These are phyloP conservation scores for Lasioglossum morio DNA, from an alignment of 2,888 invertebrate species.

Conservation along the genomic window DNA sequence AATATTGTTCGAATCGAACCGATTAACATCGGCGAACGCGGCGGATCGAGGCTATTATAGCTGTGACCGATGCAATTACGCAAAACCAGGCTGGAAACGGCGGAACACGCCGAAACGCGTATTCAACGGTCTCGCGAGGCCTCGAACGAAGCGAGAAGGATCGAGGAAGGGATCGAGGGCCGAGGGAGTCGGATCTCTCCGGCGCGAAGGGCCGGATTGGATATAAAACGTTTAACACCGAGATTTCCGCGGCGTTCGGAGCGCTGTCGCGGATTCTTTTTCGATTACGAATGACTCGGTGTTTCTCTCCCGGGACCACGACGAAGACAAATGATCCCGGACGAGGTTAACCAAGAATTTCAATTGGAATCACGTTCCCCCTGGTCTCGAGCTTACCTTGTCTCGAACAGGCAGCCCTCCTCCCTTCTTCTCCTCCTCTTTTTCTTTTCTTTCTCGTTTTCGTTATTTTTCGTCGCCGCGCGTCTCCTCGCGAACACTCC, in stretches of 20 bases:
- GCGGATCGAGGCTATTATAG: background rate
- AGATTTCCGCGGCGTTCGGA: constrained; percentile 47
- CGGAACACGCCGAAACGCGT: background rate
- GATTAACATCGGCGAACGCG: constrained; percentile 2
- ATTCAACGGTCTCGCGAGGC: background rate
- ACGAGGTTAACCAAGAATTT: constrained; percentile 64
- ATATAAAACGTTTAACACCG: constrained; percentile 52
- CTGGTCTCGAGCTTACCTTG: constrained; percentile 63
- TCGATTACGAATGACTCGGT: constrained; percentile 66
- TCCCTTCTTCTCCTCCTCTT: constrained; percentile 11
- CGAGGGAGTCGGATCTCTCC: background rate
- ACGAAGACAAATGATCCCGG: constrained; percentile 68
- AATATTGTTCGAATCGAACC: constrained; percentile 15
- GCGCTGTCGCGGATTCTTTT: constrained; percentile 46
- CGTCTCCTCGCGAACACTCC: constrained; percentile 36
- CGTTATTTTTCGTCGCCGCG: constrained; percentile 12
- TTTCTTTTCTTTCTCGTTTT: background rate
- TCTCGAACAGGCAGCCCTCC: constrained; percentile 56
- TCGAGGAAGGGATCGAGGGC: background rate
- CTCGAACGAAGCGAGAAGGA: background rate
- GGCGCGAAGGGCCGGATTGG: background rate
- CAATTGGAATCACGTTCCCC: constrained; percentile 69
- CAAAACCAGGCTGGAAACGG: background rate
- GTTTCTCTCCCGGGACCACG: constrained; percentile 51
- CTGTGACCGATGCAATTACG: background rate